Percentiles rank a stretch among this genome's conserved stretches.
Evolutionary conservation across 2,888 invertebrate species (phyloP).

Genomic region (Callimorpha dominula): DNA sequence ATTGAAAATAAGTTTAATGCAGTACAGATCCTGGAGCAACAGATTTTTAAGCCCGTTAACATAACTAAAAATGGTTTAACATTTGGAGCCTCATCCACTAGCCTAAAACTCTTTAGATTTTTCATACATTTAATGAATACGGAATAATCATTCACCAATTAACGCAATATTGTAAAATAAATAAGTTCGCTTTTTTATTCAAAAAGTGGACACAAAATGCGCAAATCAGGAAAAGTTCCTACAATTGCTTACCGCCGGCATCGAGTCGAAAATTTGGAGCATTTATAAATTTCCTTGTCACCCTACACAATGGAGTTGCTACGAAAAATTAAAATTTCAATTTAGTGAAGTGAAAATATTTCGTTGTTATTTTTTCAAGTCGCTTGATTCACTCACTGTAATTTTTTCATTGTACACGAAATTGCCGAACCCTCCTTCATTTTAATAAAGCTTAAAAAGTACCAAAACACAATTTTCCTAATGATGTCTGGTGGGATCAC

Average conservation of each 20-base stretch:
- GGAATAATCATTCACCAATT: background rate
- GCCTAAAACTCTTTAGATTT: background rate
- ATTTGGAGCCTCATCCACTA: background rate
- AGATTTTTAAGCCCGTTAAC: too few relatives aligned
- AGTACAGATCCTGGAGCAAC: too few relatives aligned
- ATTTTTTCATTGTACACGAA: constrained; percentile 8
- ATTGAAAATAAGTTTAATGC: too few relatives aligned
- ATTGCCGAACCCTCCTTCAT: constrained; percentile 8
- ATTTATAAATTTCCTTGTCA: constrained; percentile 29
- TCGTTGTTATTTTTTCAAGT: constrained; percentile 24
- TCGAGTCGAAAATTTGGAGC: constrained; percentile 19
- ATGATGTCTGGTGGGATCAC: constrained; percentile 25
- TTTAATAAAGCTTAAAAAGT: constrained; percentile 26
- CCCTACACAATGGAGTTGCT: constrained; percentile 19
- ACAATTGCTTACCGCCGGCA: constrained; percentile 16
- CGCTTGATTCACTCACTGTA: background rate
- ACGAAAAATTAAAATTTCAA: constrained; percentile 18
- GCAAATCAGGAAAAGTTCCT: constrained; percentile 15
- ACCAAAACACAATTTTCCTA: constrained; percentile 20
- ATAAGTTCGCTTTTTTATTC: background rate
- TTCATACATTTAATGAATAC: background rate
- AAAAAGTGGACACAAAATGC: constrained; percentile 1
- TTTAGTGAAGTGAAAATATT: constrained; percentile 19
- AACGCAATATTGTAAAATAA: background rate
- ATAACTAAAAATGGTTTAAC: too few relatives aligned